phyloP scores from a whole-genome alignment of 35 echinoderm and acorn worm genomes.

The Lytechinus variegatus region DNA sequence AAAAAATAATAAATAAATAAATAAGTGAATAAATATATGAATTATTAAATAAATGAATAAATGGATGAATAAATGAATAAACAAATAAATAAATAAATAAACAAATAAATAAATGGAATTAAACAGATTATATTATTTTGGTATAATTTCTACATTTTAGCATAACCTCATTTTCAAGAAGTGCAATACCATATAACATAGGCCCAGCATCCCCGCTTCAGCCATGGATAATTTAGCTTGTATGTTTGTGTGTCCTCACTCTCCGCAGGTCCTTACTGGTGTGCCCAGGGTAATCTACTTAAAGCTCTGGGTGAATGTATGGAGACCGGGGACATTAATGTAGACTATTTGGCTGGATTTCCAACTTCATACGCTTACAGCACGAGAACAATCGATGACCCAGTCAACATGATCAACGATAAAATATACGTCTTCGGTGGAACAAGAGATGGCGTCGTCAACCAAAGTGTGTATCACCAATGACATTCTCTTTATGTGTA shows the following conservation, averaged over 20 bases:
- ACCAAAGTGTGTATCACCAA: slow-evolving; percentile 49
- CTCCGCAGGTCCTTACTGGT: slow-evolving; percentile 72
- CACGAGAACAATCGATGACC: slow-evolving; percentile 56
- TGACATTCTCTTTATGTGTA: too few relatives aligned
- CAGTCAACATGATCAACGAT: slow-evolving; percentile 50
- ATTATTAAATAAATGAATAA: too few relatives aligned
- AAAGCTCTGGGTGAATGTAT: slow-evolving; percentile 33
- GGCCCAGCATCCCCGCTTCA: too few relatives aligned
- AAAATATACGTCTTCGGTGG: slow-evolving; percentile 77
- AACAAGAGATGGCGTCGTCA: slow-evolving; percentile 52
- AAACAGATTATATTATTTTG: too few relatives aligned
- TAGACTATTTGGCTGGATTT: slow-evolving; percentile 29
- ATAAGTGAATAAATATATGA: too few relatives aligned
- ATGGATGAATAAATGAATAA: too few relatives aligned
- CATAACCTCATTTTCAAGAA: too few relatives aligned
- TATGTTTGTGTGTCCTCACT: neutral
- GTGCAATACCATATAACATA: neutral
- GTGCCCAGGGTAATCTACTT: slow-evolving; percentile 53
- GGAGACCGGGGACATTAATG: slow-evolving; percentile 50
- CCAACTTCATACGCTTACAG: neutral
- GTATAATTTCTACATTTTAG: too few relatives aligned
- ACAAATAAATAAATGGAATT: too few relatives aligned
- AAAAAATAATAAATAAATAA: too few relatives aligned
- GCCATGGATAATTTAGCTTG: neutral
- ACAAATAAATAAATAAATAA: too few relatives aligned